Conservation (phyloP, 1,140 invertebrate genomes). For the Berghia stephanieae region DNA sequence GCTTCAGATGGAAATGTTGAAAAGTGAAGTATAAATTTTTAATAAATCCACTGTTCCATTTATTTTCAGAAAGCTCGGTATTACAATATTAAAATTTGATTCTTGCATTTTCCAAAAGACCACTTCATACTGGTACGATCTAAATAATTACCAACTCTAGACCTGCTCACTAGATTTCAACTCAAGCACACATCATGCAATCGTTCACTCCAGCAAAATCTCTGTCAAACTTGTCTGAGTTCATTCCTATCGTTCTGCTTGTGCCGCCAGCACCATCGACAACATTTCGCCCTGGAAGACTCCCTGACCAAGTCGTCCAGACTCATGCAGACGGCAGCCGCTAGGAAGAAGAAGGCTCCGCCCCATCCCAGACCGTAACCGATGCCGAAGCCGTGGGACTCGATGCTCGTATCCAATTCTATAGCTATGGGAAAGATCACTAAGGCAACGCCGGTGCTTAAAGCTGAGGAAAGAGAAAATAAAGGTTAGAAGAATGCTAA, state of each 20-base stretch:
- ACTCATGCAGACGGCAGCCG: conserved; percentile 65
- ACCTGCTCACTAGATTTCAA: no score
- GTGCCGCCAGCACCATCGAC: conserved; percentile 50
- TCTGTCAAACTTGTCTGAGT: conserved; percentile 50
- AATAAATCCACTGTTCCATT: no score
- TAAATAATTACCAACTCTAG: no score
- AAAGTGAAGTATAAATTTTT: no score
- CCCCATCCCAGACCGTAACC: conserved; percentile 64
- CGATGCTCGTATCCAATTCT: conserved; percentile 47
- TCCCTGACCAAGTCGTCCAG: conserved; percentile 62
- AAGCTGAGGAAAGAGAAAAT: conserved; percentile 41
- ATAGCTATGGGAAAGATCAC: conserved; percentile 59
- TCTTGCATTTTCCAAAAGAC: no score
- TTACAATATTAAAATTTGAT: no score
- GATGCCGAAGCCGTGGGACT: conserved; percentile 54
- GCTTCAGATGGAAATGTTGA: no score
- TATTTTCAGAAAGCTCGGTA: no score
- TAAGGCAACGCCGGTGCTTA: conserved; percentile 58
- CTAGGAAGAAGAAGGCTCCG: conserved; percentile 60
- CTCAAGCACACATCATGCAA: no score
- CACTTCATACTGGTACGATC: no score
- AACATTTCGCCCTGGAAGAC: conserved; percentile 53
- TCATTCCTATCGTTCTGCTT: conserved; percentile 45
- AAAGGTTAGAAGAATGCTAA: no score
- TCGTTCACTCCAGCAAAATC: neutral